These are phyloP conservation scores for Polydrusus pterygomalis DNA, from an alignment of 2,888 invertebrate species.

Conservation along the genomic window DNA sequence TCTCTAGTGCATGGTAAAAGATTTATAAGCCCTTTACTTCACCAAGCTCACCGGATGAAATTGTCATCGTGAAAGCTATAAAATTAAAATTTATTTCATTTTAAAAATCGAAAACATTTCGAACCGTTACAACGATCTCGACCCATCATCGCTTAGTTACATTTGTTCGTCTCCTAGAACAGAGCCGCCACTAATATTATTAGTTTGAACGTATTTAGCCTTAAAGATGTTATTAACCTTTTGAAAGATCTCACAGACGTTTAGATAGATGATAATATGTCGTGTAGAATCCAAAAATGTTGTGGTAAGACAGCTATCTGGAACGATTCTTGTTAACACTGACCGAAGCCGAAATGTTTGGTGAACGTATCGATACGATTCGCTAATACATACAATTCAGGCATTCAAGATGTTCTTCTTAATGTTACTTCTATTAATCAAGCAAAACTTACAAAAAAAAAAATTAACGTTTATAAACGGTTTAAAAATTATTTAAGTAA, in stretches of 20 bases:
- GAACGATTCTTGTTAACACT: background rate
- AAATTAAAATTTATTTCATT: conserved; percentile 36
- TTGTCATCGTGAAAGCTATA: conserved; percentile 27
- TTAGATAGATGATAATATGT: too few species aligned
- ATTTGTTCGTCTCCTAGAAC: conserved; percentile 13
- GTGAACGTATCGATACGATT: too few species aligned
- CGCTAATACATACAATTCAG: too few species aligned
- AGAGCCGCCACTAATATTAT: background rate
- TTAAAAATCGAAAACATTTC: conserved; percentile 17
- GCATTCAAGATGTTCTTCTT: too few species aligned
- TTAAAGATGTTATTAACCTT: conserved; percentile 10
- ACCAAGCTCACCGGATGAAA: conserved; percentile 23
- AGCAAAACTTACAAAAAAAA: too few species aligned
- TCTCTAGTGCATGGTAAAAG: background rate
- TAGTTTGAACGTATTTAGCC: background rate
- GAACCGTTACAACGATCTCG: conserved; percentile 1
- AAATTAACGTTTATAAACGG: too few species aligned
- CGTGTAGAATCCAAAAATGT: too few species aligned
- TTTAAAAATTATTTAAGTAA: too few species aligned
- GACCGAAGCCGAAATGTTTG: too few species aligned
- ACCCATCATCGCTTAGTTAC: conserved; percentile 1
- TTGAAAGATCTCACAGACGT: background rate
- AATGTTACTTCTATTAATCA: too few species aligned
- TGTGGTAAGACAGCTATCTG: too few species aligned
- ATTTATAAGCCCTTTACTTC: conserved; percentile 17